Evolutionary conservation across 1,140 invertebrate genomes (phyloP).

Genomic region (Linepithema humile): DNA sequence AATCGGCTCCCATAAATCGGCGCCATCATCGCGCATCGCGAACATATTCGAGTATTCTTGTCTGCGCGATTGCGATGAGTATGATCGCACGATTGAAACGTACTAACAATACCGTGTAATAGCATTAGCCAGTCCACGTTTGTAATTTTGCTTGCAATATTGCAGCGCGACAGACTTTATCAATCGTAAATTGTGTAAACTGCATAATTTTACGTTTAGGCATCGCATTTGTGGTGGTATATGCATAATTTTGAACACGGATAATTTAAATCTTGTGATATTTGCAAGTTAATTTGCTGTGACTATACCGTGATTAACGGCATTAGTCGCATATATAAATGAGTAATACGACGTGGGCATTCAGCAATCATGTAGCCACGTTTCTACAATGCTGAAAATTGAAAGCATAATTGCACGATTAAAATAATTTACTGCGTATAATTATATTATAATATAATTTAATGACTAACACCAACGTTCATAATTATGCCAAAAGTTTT

Average conservation of each 20-base stretch:
- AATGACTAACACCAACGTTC: neutral
- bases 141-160: neutral
- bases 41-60: neutral
- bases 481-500: neutral
- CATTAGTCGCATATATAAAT: neutral
- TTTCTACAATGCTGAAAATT: neutral
- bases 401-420: neutral
- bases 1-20: slow-evolving; percentile 32
- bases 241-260: no score
- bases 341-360: neutral
- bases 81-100: neutral
- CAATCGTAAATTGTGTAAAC: neutral
- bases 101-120: neutral
- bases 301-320: neutral
- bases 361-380: neutral
- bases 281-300: neutral
- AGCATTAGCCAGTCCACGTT: neutral
- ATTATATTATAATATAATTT: neutral
- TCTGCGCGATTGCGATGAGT: neutral
- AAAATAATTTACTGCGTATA: neutral
- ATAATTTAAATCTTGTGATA: neutral
- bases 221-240: no score
- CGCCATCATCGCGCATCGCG: neutral
- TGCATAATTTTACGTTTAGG: neutral
- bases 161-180: neutral